Percentiles rank a stretch among this genome's conserved stretches.
These are phyloP conservation scores for Mylabris phalerata DNA, from an alignment of 1,140 invertebrate species.

Conservation along the genomic window DNA sequence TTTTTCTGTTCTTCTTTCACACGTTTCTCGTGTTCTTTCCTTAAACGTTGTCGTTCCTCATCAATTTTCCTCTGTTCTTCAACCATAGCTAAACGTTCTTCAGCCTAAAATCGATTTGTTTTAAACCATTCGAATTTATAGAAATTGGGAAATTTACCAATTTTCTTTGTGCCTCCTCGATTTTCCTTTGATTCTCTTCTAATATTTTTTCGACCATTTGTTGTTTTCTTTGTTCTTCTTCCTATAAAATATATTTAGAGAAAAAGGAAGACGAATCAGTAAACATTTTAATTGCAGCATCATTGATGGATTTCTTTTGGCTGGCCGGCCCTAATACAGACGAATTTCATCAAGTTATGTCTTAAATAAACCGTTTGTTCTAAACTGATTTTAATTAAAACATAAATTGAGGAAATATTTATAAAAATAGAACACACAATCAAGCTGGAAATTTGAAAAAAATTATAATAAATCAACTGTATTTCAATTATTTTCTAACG, in stretches of 20 bases:
- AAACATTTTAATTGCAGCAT: no score
- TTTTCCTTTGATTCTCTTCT: constrained; percentile 96
- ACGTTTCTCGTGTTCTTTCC: constrained; percentile 86
- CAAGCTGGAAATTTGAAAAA: no score
- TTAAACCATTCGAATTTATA: background rate
- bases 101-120: constrained; percentile 58
- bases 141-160: constrained; percentile 55
- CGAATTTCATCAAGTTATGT: no score
- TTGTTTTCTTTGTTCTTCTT: constrained; percentile 90
- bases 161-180: constrained; percentile 94
- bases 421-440: no score
- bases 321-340: no score
- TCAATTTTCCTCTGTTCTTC: constrained; percentile 94
- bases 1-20: constrained; percentile 93
- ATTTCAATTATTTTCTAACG: no score
- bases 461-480: no score
- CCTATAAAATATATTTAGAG: constrained; percentile 58
- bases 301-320: no score
- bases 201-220: constrained; percentile 93
- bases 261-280: no score
- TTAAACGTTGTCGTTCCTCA: constrained; percentile 86
- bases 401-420: no score
- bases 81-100: constrained; percentile 92
- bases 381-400: no score
- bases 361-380: no score